Conservation (phyloP, 1,140 invertebrate species). For the Drosophila yakuba region DNA sequence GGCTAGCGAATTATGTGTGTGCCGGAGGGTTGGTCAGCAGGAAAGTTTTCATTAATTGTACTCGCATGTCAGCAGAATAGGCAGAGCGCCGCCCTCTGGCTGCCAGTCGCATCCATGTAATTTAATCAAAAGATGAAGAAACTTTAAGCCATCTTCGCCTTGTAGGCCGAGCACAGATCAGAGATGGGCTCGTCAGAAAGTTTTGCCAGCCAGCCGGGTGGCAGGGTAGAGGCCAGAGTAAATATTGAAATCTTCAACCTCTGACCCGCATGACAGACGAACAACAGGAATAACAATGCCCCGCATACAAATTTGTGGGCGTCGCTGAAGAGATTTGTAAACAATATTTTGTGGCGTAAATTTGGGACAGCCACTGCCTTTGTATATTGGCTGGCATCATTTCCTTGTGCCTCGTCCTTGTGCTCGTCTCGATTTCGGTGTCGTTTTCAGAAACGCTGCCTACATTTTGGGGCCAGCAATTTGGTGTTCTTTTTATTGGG, state of each 20-base stretch:
- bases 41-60: slow-evolving; percentile 64
- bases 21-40: slow-evolving; percentile 33
- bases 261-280: slow-evolving; percentile 66
- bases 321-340: slow-evolving; percentile 82
- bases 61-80: slow-evolving; percentile 58
- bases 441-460: slow-evolving; percentile 47
- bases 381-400: slow-evolving; percentile 41
- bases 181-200: slow-evolving; percentile 49
- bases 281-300: slow-evolving; percentile 68
- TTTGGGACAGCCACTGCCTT: slow-evolving; percentile 55
- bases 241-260: slow-evolving; percentile 78
- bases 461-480: slow-evolving; percentile 43
- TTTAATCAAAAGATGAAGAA: slow-evolving; percentile 72
- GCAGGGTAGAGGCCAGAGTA: slow-evolving; percentile 43
- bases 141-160: slow-evolving; percentile 67
- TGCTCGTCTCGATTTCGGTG: slow-evolving; percentile 42
- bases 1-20: slow-evolving; percentile 68
- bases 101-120: slow-evolving; percentile 58
- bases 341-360: slow-evolving; percentile 80
- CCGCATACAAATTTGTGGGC: slow-evolving; percentile 79
- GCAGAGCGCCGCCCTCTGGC: slow-evolving; percentile 19
- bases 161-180: slow-evolving; percentile 5
- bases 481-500: slow-evolving; percentile 63
- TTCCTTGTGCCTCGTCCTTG: slow-evolving; percentile 26
- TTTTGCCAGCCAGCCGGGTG: slow-evolving; percentile 13